Evolutionary conservation across 2,797 vertebrate species (phyloP), one percentile per base, ranked within the genome.

Genomic region (Enteromius trimaculatus): DNA sequence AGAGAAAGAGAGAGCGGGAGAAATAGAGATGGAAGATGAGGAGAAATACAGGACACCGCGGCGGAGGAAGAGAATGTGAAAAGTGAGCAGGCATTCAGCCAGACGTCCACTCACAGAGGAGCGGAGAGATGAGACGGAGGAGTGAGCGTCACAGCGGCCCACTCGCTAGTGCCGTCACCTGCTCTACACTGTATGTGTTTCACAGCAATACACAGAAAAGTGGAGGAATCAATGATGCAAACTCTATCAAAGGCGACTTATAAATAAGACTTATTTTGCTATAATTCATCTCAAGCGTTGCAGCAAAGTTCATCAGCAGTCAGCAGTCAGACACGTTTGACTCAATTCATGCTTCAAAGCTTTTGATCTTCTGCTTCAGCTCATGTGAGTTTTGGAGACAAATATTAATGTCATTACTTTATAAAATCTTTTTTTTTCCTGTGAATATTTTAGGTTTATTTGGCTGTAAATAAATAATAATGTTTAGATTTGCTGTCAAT

Each of bases 1-100:
- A 70, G 23, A 69, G 31, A 39, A 17, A 44, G 21, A 44, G n/a
- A 66, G 14, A 66, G 19, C 17, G 10, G 31, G 21, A 44, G 21
- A 66, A 58, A 58, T 4, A 58, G n/a, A 60, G 55, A 60, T 60
- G 55, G 55, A 60, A 60, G 49, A 60, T 21, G 76, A 29, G 39
- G 39, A 83, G 60, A 69, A n/a, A 68, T n/a, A 39, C 65, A 68
- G 34, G 34, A 70, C 47, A 76, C 21, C 16, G 23, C 58, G 16
- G 31, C 5, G 51, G 71, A 34, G 58, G 47, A 74, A 31, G 29
- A 31, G 31, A 34, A 55, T 0, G 19, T 23, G 70, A 72, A 13
- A 31, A 47, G 44, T 26, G 34, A 65, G 64, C 64, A 65, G 31
- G 64, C 62, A 65, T 17, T 23, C 66, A 23, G 37, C 66, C 37